A percentile compares a stretch with the other conserved stretches of the same genome.
These are phyloP conservation scores for Dicaeum eximium DNA, from an alignment of 2,113 vertebrate species.

Conservation along the genomic window DNA sequence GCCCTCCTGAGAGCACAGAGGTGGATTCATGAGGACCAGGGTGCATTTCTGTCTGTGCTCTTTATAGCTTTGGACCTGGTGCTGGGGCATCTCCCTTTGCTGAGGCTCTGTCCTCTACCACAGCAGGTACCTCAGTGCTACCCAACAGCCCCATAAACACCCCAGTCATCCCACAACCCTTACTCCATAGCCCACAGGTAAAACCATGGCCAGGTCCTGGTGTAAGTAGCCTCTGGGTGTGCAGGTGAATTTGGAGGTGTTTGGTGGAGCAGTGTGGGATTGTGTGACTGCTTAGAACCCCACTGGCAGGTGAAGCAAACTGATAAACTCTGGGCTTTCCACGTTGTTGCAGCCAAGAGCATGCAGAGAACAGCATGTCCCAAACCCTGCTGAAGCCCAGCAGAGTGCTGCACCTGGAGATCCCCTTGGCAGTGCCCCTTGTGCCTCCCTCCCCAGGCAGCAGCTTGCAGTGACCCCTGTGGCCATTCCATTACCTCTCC, in stretches of 20 bases:
- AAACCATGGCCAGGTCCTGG: background rate
- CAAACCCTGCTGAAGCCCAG: background rate
- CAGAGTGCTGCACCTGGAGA: background rate
- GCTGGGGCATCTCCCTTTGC: background rate
- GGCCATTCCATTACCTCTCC: background rate
- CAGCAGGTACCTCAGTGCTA: background rate
- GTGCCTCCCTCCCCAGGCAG: background rate
- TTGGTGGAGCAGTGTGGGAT: background rate
- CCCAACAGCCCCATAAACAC: background rate
- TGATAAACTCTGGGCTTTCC: background rate
- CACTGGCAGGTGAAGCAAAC: background rate
- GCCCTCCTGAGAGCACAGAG: background rate
- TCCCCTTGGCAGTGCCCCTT: background rate
- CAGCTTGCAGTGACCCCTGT: background rate
- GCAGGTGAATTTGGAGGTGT: background rate
- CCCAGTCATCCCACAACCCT: background rate
- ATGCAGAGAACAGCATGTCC: fast-evolving
- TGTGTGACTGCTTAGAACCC: fast-evolving
- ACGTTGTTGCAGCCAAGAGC: fast-evolving
- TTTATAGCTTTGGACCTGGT: background rate
- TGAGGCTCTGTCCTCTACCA: background rate
- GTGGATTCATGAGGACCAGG: background rate
- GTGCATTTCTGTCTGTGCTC: background rate
- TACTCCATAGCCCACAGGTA: background rate
- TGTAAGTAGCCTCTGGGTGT: background rate